phyloP scores from a whole-genome alignment of 2,113 vertebrate species.

The Gnathonemus echidnorhynchus region DNA sequence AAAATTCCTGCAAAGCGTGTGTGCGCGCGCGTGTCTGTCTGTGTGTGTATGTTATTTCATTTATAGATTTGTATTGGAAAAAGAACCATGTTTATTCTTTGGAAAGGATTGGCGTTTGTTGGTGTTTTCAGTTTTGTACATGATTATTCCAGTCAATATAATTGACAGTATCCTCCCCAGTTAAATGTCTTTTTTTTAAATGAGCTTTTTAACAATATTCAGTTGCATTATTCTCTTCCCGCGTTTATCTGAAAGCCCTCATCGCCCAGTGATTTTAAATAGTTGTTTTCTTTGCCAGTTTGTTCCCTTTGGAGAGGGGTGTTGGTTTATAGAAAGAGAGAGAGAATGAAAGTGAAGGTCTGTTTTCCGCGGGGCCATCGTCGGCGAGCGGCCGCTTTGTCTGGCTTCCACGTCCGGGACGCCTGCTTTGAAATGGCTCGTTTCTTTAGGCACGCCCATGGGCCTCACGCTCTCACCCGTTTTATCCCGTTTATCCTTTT shows the following conservation, averaged over 20 bases:
- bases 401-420: not conserved
- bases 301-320: not conserved
- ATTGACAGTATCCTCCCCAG: not conserved
- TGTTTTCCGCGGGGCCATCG: not conserved
- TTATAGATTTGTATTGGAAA: not conserved
- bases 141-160: slow-evolving; percentile 4
- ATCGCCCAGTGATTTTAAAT: not conserved
- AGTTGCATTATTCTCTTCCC: not conserved
- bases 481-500: not conserved
- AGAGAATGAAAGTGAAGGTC: not conserved
- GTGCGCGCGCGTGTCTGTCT: not conserved
- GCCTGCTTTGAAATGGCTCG: not conserved
- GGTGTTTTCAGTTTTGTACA: not conserved
- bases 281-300: not conserved
- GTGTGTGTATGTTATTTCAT: not conserved
- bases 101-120: not conserved
- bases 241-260: not conserved
- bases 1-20: not conserved
- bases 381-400: not conserved
- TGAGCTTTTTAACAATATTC: not conserved
- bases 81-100: not conserved
- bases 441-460: not conserved
- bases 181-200: not conserved
- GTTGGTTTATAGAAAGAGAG: not conserved
- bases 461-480: not conserved